A percentile compares a stretch with the other conserved stretches of the same genome.
These are phyloP conservation scores for Ostrea edulis DNA, from an alignment of 1,140 invertebrate species.

Conservation along the genomic window DNA sequence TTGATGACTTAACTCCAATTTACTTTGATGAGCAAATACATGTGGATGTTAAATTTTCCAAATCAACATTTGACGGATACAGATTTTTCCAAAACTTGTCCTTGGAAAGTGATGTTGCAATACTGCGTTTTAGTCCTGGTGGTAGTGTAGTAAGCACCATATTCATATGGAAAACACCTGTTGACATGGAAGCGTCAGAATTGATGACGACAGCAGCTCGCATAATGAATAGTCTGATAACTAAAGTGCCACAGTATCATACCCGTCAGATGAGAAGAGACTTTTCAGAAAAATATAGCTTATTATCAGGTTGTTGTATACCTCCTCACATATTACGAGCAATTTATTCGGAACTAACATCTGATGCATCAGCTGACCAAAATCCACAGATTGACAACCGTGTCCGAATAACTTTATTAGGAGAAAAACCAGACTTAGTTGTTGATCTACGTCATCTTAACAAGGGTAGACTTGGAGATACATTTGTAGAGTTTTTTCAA, in stretches of 20 bases:
- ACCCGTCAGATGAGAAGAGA: slow-evolving; percentile 26
- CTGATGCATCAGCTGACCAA: background rate
- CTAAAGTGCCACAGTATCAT: slow-evolving; percentile 45
- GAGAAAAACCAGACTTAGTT: slow-evolving; percentile 48
- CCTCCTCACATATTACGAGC: background rate
- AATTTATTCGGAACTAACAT: slow-evolving; percentile 30
- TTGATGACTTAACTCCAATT: too few species aligned
- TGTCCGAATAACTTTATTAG: slow-evolving; percentile 15
- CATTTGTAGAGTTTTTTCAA: slow-evolving; percentile 44
- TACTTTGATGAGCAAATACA: slow-evolving; percentile 53
- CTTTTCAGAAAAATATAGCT: slow-evolving; percentile 28
- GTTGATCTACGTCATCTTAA: slow-evolving; percentile 55
- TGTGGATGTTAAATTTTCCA: slow-evolving; percentile 32
- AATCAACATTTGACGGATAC: background rate
- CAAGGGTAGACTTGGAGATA: slow-evolving; percentile 55
- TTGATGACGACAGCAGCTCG: slow-evolving; percentile 45
- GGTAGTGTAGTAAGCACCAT: slow-evolving; percentile 14
- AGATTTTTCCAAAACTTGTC: slow-evolving; percentile 45
- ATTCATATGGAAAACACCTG: slow-evolving; percentile 13
- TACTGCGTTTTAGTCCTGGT: slow-evolving; percentile 46
- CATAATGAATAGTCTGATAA: background rate
- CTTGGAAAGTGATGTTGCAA: slow-evolving; percentile 49
- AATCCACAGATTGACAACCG: background rate
- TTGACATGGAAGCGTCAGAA: slow-evolving; percentile 41
- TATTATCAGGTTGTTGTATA: slow-evolving; percentile 38